Percentiles rank a stretch among this genome's conserved stretches.
phyloP scores from a whole-genome alignment of 1,140 invertebrate species.

The Argopecten irradians region DNA sequence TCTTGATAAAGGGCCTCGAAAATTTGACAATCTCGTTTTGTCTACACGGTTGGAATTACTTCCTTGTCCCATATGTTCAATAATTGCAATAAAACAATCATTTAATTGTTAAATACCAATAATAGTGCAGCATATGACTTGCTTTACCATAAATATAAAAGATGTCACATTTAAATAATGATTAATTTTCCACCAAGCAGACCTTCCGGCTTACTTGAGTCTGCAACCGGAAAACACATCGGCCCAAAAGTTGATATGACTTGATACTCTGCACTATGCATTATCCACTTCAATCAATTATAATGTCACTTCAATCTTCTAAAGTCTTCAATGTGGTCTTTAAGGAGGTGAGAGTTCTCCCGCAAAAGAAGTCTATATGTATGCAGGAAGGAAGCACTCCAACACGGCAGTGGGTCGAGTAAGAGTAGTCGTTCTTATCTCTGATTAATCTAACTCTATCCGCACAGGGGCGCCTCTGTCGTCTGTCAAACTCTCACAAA shows the following conservation, averaged over 20 bases:
- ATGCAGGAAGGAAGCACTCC: slow-evolving; percentile 2
- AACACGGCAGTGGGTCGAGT: background rate
- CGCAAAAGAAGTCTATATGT: background rate
- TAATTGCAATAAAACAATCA: no score
- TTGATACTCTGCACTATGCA: slow-evolving; percentile 16
- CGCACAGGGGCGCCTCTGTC: slow-evolving; percentile 18
- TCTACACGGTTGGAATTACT: no score
- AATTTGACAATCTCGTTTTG: no score
- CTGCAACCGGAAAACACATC: background rate
- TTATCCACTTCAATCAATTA: slow-evolving; percentile 16
- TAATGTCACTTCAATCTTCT: background rate
- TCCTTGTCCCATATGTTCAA: no score
- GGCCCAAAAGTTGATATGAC: background rate
- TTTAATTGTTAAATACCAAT: no score
- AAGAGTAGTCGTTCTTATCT: slow-evolving; percentile 2
- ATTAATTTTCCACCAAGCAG: no score
- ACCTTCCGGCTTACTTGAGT: background rate
- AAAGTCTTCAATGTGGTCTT: background rate
- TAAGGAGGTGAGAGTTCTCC: slow-evolving; percentile 8
- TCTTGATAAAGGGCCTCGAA: no score
- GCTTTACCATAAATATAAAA: no score
- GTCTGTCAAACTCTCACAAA: slow-evolving; percentile 16
- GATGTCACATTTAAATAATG: no score
- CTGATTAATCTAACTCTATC: slow-evolving; percentile 18
- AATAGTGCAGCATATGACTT: no score